Conservation (phyloP, 2,797 vertebrate species). For the Gymnothorax javanicus region DNA sequence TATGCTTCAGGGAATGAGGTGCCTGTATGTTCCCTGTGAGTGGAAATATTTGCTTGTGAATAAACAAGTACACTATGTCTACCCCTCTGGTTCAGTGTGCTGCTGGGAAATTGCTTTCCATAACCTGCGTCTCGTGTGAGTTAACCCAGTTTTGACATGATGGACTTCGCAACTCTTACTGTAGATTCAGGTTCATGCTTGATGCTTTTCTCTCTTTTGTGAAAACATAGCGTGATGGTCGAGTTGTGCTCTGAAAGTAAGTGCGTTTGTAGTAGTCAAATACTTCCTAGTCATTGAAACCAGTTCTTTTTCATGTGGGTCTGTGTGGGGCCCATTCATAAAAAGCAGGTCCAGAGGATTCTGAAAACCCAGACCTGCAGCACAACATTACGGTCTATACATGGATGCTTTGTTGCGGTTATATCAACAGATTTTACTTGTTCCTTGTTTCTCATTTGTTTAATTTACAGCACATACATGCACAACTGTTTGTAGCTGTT, state of each 20-base stretch:
- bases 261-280: neutral
- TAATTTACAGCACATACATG: neutral
- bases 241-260: neutral
- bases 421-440: neutral
- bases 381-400: neutral
- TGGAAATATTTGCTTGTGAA: slow-evolving; percentile 7
- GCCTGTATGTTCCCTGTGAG: neutral
- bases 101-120: neutral
- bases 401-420: neutral
- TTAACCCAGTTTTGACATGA: neutral
- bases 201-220: neutral
- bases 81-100: neutral
- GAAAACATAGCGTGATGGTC: neutral
- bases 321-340: neutral
- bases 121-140: neutral
- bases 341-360: neutral
- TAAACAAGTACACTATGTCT: neutral
- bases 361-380: neutral
- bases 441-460: neutral
- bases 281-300: neutral
- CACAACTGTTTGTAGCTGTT: neutral
- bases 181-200: neutral
- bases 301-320: neutral
- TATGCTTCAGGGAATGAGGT: neutral
- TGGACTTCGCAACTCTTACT: neutral